Evolutionary conservation across 2,888 invertebrate species (phyloP).

Genomic region (Eupsilia transversa): DNA sequence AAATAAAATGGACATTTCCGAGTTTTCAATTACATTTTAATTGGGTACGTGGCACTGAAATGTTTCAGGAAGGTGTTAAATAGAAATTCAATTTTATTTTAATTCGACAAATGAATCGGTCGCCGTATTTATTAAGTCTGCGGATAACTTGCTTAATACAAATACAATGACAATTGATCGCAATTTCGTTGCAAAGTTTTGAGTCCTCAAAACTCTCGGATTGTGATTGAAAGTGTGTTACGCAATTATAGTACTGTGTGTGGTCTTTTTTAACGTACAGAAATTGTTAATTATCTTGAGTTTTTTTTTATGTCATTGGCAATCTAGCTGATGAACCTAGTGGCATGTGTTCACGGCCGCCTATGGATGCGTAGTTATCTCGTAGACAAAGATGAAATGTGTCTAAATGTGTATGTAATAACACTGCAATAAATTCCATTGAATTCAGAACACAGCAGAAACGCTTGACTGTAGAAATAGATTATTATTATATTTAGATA

Average conservation of each 20-base stretch:
- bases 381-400: not conserved
- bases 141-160: not conserved
- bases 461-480: not conserved
- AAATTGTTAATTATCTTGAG: too few species aligned
- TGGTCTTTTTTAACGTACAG: too few species aligned
- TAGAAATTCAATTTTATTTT: slow-evolving; percentile 8
- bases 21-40: slow-evolving; percentile 44
- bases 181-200: not conserved
- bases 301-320: too few species aligned
- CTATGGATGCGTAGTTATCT: too few species aligned
- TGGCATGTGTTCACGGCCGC: not conserved
- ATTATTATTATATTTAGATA: too few species aligned
- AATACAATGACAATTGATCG: not conserved
- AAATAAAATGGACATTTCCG: slow-evolving; percentile 31
- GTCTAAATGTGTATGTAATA: not conserved
- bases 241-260: too few species aligned
- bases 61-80: slow-evolving; percentile 17
- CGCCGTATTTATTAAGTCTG: not conserved
- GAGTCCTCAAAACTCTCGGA: not conserved
- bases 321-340: not conserved
- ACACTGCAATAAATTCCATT: not conserved
- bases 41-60: slow-evolving; percentile 30
- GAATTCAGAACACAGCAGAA: not conserved
- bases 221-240: too few species aligned
- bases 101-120: not conserved